Conservation (phyloP, 2,888 invertebrate species). For the Acronicta leporina region DNA sequence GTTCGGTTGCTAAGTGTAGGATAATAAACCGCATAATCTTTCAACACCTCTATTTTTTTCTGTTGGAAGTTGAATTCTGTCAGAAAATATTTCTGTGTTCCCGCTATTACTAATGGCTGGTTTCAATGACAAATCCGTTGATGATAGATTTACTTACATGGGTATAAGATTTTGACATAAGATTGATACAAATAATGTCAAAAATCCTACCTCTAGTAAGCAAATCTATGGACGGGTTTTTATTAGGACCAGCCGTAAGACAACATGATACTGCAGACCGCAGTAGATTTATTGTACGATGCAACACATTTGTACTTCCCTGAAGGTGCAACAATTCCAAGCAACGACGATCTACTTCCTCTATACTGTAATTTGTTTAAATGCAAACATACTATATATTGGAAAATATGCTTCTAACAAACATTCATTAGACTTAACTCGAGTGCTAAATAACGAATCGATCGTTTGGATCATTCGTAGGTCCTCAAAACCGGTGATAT, state of each 20-base stretch:
- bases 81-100: slow-evolving; percentile 16
- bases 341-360: neutral
- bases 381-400: too few species aligned
- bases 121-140: too few species aligned
- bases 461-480: neutral
- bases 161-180: too few species aligned
- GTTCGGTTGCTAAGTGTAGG: neutral
- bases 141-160: too few species aligned
- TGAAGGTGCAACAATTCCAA: slow-evolving; percentile 1
- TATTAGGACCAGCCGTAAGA: too few species aligned
- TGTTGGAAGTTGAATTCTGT: slow-evolving; percentile 10
- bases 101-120: too few species aligned
- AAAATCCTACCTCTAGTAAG: too few species aligned
- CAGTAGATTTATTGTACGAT: slow-evolving; percentile 25
- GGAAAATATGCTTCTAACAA: neutral
- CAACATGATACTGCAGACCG: slow-evolving; percentile 17
- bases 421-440: too few species aligned
- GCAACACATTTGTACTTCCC: neutral
- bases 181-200: too few species aligned
- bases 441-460: neutral
- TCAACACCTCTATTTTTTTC: slow-evolving; percentile 22
- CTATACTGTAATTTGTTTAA: too few species aligned
- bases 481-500: slow-evolving; percentile 11
- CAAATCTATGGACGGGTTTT: too few species aligned
- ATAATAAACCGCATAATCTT: slow-evolving; percentile 6